phyloP scores from a whole-genome alignment of 2,113 vertebrate genomes.

The Megalops atlanticus region DNA sequence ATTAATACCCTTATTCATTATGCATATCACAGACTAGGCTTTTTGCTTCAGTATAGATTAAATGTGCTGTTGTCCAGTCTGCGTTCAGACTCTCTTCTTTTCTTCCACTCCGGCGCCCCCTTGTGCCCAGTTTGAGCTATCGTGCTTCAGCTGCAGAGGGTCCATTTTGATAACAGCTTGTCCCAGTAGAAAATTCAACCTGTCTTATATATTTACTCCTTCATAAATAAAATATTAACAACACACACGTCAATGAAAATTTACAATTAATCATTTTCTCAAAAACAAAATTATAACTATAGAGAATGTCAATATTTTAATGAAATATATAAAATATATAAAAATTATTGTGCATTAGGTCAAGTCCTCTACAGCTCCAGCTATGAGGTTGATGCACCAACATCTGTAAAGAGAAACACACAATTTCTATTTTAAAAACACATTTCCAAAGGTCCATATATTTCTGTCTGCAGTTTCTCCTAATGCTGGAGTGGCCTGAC shows the following conservation, averaged over 20 bases:
- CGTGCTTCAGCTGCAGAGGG: neutral
- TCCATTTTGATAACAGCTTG: neutral
- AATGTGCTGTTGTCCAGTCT: neutral
- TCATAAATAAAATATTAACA: neutral
- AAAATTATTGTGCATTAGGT: no score
- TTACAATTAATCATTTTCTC: no score
- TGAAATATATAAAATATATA: no score
- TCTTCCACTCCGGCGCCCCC: constrained; percentile 60
- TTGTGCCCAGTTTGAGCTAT: constrained; percentile 50
- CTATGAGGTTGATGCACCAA: no score
- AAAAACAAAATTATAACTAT: no score
- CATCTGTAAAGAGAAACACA: neutral
- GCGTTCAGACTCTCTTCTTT: constrained; percentile 37
- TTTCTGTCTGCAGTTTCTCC: neutral
- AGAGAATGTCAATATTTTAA: no score
- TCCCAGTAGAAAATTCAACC: neutral
- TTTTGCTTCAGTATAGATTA: no score
- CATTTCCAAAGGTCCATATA: neutral
- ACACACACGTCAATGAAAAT: neutral
- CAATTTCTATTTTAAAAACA: neutral
- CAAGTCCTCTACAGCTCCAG: no score
- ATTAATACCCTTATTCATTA: neutral
- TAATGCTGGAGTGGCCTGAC: neutral
- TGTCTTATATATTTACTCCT: neutral
- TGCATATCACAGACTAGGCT: neutral